Evolutionary conservation across 2,888 invertebrate species (phyloP), one percentile per base, ranked within the genome.

Genomic region (Thysanoteuthis rhombus): DNA sequence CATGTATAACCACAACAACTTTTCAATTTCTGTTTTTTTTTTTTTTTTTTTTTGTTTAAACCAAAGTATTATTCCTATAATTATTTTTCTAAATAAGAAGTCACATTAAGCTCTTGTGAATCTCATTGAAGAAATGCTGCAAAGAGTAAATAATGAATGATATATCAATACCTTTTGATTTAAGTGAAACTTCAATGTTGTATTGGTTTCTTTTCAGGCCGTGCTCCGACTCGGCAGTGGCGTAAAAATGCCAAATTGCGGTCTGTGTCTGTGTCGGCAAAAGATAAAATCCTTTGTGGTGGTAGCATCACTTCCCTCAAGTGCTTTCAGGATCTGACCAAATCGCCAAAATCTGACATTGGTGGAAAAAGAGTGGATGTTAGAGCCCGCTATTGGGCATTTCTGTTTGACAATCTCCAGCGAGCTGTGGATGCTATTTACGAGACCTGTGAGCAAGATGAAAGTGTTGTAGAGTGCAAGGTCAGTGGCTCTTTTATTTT

Each of bases 341-440:
- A 96, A 93, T 96, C 96, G 1, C 96, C 96, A 0, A 95, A 95
- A 93, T 96, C 96, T 40, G 96, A 96, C 90, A 93, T 94, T 32
- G 95, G 95, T 16, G 94, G 95, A 1, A 96, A 96, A 94, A 96
- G 95, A 94, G 95, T 95, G 0, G 99, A 99, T 97, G 97, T 99
- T 19, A 98, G 99, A 94, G 99, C 99, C 0, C 97, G 99, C 89
- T 99, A 99, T 97, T 99, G 99, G 99, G 99, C 99, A 0, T 98
- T 99, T 95, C 97, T 99, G 92, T 99, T 99, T 97, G 99, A 99
- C 75, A 99, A 99, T 97, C 97, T 99, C 93, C 98, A 99, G 97
- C 97, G 99, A 95, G 98, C 99, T 89, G 98, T 99, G 92, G 99
- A 99, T 95, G 99, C 99, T 97, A 99, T 99, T 94, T 99, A 99